Percentiles rank a stretch among this genome's conserved stretches.
Conservation (phyloP, 2,888 invertebrate species). For the Trachelus troglodyta region DNA sequence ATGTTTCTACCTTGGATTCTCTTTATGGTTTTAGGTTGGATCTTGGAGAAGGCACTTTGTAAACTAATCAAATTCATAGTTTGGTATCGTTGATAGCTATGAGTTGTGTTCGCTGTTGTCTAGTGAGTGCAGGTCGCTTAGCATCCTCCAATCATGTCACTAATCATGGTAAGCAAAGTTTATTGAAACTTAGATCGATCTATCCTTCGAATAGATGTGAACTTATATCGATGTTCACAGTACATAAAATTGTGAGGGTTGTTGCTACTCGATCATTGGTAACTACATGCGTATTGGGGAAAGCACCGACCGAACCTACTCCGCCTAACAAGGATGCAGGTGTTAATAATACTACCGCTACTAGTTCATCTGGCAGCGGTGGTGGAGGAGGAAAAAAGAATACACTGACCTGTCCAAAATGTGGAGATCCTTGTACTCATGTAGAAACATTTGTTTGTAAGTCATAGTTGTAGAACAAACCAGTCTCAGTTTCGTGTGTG, state of each 20-base stretch:
- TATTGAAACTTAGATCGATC: background rate
- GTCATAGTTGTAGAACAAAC: constrained; percentile 46
- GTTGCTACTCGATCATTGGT: constrained; percentile 52
- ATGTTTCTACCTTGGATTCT: background rate
- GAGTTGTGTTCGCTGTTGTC: constrained; percentile 63
- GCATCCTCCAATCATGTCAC: constrained; percentile 58
- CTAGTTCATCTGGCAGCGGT: constrained; percentile 34
- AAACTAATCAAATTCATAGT: background rate
- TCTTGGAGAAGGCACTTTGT: background rate
- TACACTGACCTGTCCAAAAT: constrained; percentile 92
- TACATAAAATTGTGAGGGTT: constrained; percentile 59
- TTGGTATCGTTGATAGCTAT: constrained; percentile 36
- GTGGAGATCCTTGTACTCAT: constrained; percentile 96
- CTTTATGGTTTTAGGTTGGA: background rate
- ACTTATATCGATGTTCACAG: constrained; percentile 32
- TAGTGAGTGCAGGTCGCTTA: constrained; percentile 58
- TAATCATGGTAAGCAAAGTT: constrained; percentile 54
- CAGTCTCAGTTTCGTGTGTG: background rate
- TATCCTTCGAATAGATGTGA: background rate
- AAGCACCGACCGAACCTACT: constrained; percentile 57
- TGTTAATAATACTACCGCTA: constrained; percentile 31
- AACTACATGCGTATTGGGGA: constrained; percentile 50
- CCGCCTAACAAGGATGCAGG: constrained; percentile 53
- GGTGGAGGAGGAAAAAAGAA: constrained; percentile 78
- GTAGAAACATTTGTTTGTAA: constrained; percentile 95